A percentile compares a stretch with the other conserved stretches of the same genome.
These are phyloP conservation scores for Phalera bucephala DNA, from an alignment of 2,888 invertebrate genomes.

Conservation along the genomic window DNA sequence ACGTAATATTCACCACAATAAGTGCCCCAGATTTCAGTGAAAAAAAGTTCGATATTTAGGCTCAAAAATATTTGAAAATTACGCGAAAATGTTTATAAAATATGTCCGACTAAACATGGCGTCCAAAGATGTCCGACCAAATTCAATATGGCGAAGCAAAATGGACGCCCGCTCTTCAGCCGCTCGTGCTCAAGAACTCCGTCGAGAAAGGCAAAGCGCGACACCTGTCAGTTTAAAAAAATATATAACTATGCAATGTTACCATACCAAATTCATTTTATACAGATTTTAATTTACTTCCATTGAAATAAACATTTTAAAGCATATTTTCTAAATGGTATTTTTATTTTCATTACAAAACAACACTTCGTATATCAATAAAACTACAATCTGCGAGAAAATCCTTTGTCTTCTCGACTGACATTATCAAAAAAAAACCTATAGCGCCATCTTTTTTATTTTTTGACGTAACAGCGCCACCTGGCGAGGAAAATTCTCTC, in stretches of 20 bases:
- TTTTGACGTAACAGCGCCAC: conserved; percentile 44
- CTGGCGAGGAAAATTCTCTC: conserved; percentile 35
- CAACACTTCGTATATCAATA: too few relatives aligned
- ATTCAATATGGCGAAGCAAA: conserved; percentile 84
- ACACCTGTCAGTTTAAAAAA: conserved; percentile 38
- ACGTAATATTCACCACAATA: conserved; percentile 60
- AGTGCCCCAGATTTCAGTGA: conserved; percentile 70
- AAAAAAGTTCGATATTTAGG: conserved; percentile 77
- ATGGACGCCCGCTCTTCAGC: conserved; percentile 74
- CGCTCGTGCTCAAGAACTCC: conserved; percentile 47
- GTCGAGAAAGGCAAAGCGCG: conserved; percentile 49
- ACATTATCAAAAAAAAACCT: neutral
- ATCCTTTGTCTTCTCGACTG: neutral
- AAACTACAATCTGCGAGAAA: neutral
- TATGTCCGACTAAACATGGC: conserved; percentile 90
- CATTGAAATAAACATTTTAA: neutral
- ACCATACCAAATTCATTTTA: conserved; percentile 27
- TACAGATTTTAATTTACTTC: conserved; percentile 5
- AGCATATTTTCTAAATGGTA: neutral
- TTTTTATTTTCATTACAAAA: neutral
- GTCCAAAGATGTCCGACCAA: conserved; percentile 86
- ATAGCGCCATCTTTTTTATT: conserved; percentile 38
- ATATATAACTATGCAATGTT: conserved; percentile 33
- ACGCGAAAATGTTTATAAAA: conserved; percentile 88
- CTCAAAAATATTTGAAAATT: conserved; percentile 83